These are phyloP conservation scores for Botia almorhae DNA, from an alignment of 2,797 vertebrate species.

Conservation along the genomic window DNA sequence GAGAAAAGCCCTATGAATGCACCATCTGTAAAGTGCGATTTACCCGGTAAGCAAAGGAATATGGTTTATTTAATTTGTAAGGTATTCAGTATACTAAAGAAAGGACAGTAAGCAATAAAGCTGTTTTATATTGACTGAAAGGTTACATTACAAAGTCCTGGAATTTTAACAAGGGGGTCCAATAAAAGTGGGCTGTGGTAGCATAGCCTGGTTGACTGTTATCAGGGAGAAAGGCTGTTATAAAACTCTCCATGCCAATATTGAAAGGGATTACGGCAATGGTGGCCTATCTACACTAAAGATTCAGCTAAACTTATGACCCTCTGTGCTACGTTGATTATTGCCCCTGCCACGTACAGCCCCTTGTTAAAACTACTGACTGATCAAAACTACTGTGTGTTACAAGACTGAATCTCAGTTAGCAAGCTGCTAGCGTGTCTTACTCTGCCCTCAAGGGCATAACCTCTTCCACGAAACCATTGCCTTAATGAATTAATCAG, in stretches of 20 bases:
- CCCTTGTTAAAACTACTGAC: conserved; percentile 46
- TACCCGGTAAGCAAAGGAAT: conserved; percentile 87
- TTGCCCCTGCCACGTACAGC: conserved; percentile 72
- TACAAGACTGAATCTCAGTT: conserved; percentile 51
- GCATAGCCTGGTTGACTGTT: conserved; percentile 69
- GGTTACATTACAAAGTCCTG: conserved; percentile 78
- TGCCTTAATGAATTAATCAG: conserved; percentile 78
- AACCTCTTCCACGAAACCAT: conserved; percentile 74
- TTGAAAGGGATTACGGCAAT: conserved; percentile 70
- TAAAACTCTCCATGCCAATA: conserved; percentile 74
- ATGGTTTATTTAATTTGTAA: conserved; percentile 34
- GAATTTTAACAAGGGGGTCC: conserved; percentile 74
- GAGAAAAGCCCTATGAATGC: conserved; percentile 98
- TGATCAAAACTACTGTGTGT: conserved; percentile 7
- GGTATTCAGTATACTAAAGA: conserved; percentile 47
- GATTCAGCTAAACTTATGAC: conserved; percentile 81
- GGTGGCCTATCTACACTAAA: conserved; percentile 69
- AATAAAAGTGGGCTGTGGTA: conserved; percentile 78
- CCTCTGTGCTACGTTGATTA: conserved; percentile 76
- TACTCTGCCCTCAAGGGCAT: conserved; percentile 65
- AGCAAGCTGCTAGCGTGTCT: conserved; percentile 60
- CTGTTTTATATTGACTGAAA: conserved; percentile 72
- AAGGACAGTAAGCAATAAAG: conserved; percentile 68
- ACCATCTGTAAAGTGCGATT: conserved; percentile 98
- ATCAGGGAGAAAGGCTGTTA: conserved; percentile 69